Evolutionary conservation across 2,888 invertebrate genomes (phyloP), one percentile per base, ranked within the genome.

Genomic region (Caenorhabditis drosophilae): DNA sequence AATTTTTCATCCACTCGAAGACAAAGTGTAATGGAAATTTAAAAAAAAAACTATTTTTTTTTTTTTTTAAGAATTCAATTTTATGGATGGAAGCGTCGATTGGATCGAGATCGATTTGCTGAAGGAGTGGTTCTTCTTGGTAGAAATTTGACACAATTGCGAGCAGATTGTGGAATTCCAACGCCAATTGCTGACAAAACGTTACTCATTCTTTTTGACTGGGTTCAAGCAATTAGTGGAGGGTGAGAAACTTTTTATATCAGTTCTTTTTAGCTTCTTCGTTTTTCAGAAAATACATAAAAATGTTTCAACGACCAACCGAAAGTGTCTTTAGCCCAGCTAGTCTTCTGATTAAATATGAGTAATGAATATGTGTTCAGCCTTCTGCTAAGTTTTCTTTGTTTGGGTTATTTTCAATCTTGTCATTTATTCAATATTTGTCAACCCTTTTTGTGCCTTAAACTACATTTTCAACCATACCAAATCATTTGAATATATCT

Each of bases 71-170:
- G 69, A 42, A 47, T 64, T 15, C 40, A 31, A 2, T 36, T 71
- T 18, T 66, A 53, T n/a, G 66, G 66, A 27, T 59, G 55, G 55
- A 50, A 51, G n/a, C 51, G 49, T 44, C 38, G 59, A 36, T 44
- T 54, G n/a, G 71, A 71, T 26, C 58, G 63, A 9, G 71, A 71
- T 9, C 27, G 54, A 15, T 59, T 71, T 12, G 51, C 61, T 15
- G 59, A 53, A 46, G 67, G 64, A 27, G 42, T 71, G 23, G 22
- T 22, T 18, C 58, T 59, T 46, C 25, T 71, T 4, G 67, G 67
- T 18, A 62, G 67, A 85, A 93, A 96, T 84, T 91, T 97, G 67
- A 92, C 92, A 1, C 96, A 97, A 85, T 84, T 86, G 2, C 56
- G 78, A 38, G 44, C 66, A 9, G 80, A 80, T 42, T 69, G 68